Conservation (phyloP, 2,888 invertebrate species). For the Acleris holmiana region DNA sequence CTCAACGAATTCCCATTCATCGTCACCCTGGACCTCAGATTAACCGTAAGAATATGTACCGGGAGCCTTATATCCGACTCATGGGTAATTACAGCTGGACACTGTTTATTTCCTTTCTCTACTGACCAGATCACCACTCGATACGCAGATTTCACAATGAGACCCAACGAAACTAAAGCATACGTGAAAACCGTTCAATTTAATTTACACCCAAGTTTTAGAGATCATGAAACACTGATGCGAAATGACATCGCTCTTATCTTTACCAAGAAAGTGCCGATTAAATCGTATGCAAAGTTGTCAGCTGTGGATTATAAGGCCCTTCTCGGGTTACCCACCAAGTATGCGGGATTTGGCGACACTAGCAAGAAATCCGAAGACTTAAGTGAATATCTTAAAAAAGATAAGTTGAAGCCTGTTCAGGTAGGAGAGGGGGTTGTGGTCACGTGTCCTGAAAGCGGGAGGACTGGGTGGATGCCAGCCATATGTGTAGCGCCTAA, state of each 20-base stretch:
- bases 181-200: background rate
- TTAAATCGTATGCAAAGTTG: background rate
- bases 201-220: background rate
- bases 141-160: background rate
- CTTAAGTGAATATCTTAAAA: background rate
- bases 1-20: background rate
- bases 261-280: background rate
- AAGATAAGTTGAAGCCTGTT: background rate
- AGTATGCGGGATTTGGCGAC: background rate
- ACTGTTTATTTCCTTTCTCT: background rate
- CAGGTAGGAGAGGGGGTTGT: background rate
- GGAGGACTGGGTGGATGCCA: background rate
- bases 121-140: background rate
- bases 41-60: background rate
- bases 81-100: background rate
- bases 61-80: background rate
- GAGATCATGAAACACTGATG: background rate
- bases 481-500: background rate
- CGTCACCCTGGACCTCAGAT: background rate
- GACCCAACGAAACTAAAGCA: background rate
- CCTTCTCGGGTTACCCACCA: slow-evolving; percentile 35
- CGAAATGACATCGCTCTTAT: background rate
- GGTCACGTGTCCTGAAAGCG: background rate
- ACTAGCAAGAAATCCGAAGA: background rate
- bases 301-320: background rate